These are phyloP conservation scores for Sinocyclocheilus anophthalmus DNA, from an alignment of 2,113 vertebrate genomes.

Conservation along the genomic window DNA sequence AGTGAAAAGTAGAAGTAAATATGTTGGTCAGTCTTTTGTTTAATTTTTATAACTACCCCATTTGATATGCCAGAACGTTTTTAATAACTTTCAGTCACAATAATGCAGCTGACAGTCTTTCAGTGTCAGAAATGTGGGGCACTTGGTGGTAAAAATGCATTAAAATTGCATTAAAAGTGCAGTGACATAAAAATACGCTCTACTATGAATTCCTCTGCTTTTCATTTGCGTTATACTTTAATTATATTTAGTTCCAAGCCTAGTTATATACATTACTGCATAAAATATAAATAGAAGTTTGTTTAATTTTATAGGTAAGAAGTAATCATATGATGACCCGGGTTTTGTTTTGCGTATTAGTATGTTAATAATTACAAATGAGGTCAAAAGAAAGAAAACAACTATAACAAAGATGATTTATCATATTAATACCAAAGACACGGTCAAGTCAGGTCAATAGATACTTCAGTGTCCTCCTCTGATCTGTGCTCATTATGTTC, in stretches of 20 bases:
- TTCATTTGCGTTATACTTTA: neutral
- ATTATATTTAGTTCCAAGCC: neutral
- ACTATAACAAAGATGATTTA: neutral
- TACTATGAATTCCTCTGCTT: too few relatives aligned
- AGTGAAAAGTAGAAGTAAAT: conserved; percentile 1
- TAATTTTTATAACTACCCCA: neutral
- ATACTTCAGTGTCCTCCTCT: neutral
- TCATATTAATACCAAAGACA: neutral
- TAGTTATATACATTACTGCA: neutral
- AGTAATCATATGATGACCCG: neutral
- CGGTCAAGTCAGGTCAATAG: conserved; percentile 26
- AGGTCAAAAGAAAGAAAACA: neutral
- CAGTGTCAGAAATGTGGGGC: neutral
- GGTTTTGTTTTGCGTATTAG: neutral
- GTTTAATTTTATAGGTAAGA: neutral
- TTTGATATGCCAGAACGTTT: neutral
- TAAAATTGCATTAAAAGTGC: too few relatives aligned
- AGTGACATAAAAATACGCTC: too few relatives aligned
- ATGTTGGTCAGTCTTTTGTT: neutral
- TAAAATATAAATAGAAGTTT: neutral
- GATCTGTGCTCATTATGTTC: conserved; percentile 9
- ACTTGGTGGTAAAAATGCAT: too few relatives aligned
- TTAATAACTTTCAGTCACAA: neutral
- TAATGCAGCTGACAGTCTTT: neutral
- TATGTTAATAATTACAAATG: neutral